These are phyloP conservation scores for Dascillus cervinus DNA, from an alignment of 2,888 invertebrate species.

Conservation along the genomic window DNA sequence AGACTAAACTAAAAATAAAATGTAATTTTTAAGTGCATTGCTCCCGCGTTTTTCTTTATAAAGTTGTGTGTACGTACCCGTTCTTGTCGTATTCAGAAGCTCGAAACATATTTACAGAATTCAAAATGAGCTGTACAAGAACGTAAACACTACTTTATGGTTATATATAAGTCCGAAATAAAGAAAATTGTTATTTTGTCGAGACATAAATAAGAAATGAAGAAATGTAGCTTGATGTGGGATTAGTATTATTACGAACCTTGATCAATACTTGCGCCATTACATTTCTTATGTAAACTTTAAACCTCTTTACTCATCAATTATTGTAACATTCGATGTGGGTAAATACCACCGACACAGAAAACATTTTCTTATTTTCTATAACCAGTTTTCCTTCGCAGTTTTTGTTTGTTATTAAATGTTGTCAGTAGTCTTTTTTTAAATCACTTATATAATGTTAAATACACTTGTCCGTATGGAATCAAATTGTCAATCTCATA, in stretches of 20 bases:
- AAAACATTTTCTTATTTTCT: too few relatives aligned
- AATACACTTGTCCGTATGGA: too few relatives aligned
- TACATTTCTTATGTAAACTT: conserved; percentile 38
- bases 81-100: too few relatives aligned
- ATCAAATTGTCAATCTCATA: too few relatives aligned
- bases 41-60: conserved; percentile 22
- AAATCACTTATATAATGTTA: too few relatives aligned
- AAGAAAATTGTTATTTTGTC: conserved; percentile 34
- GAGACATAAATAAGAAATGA: conserved; percentile 33
- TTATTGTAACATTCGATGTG: too few relatives aligned
- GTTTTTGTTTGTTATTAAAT: too few relatives aligned
- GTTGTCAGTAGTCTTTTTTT: too few relatives aligned
- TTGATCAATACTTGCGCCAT: conserved; percentile 35
- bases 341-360: too few relatives aligned
- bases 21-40: conserved; percentile 36
- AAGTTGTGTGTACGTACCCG: conserved; percentile 8
- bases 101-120: conserved; percentile 15
- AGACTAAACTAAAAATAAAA: conserved; percentile 37
- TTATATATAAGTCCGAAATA: conserved; percentile 23
- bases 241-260: conserved; percentile 37
- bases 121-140: conserved; percentile 9
- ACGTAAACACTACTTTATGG: conserved; percentile 18
- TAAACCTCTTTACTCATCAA: conserved; percentile 33
- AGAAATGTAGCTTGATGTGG: conserved; percentile 28
- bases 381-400: too few relatives aligned